Base-by-base conservation (phyloP, 2,797 vertebrate species). In the Microctenopoma stevenorrisi region DNA sequence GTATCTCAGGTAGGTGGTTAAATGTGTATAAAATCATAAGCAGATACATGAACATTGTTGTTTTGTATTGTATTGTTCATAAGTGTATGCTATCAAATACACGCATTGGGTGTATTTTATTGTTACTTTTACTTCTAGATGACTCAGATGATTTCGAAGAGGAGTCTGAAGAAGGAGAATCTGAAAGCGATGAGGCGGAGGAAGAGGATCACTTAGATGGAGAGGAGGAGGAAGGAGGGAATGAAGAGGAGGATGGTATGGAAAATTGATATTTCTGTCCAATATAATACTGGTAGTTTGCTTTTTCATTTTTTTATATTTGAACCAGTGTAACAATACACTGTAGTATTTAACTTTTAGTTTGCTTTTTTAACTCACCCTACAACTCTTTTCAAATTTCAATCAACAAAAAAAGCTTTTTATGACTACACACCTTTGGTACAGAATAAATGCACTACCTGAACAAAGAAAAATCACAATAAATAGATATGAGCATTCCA, bases 91-190 rank as follows among this genome's bases (percentile, higher is more conserved):
- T 4, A n/a, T 47, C 18, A 47, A 66, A 22, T 22, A 22, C 2
- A 22, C 2, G 22, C 22, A 22, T 22, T 22, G 22, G 22, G 22
- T 49, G 5, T 33, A 55, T 42, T 72, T 51, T 0, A 7, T 22
- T 33, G 1, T 30, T 55, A 1, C 52, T 59, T 66, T 53, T 38
- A 65, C 26, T 64, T 84, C 73, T 79, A 92, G 95, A 95, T 73
- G 94, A 94, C 86, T 95, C 93, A 0, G 94, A 94, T 25, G 89
- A 92, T 38, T 86, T 52, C 4, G 91, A 86, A 46, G 93, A 89
- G 1, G 92, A 87, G n/a, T 93, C 92, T 66, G 96, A 94, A 5
- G 95, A 93, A 33, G 95, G 88, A 14, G 93, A 94, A 44, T 93
- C 91, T 0, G 92, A 92, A 43, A 95, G 94, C 38, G 94, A 59